Conservation (phyloP, 30 jellyfish, hydroid and myxozoan genomes). For the Chironex yamaguchii region DNA sequence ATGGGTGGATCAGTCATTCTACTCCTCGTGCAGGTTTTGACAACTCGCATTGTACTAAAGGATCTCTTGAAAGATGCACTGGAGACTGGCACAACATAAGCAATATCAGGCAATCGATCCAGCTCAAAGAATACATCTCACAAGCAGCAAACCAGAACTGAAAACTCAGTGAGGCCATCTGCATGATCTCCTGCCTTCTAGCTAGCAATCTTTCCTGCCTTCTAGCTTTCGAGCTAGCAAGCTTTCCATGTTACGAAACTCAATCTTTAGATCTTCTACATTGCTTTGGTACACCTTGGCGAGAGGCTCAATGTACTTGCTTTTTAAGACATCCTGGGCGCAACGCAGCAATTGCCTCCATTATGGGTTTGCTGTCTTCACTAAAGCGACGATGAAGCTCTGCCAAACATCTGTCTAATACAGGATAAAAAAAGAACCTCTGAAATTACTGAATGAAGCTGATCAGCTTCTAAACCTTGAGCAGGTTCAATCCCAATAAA, state of each 20-base stretch:
- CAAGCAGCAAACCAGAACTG: not conserved
- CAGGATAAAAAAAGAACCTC: no score
- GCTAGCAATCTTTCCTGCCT: no score
- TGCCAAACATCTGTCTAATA: no score
- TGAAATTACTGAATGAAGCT: slow-evolving; percentile 15
- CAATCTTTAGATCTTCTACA: not conserved
- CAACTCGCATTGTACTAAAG: slow-evolving; percentile 3
- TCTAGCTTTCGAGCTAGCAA: slow-evolving; percentile 27
- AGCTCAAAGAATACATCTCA: slow-evolving; percentile 1
- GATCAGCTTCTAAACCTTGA: slow-evolving; percentile 54
- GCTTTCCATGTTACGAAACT: slow-evolving; percentile 14
- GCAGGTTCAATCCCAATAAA: slow-evolving; percentile 40
- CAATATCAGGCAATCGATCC: slow-evolving; percentile 1
- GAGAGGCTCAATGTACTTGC: no score
- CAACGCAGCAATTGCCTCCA: no score
- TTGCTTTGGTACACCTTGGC: not conserved
- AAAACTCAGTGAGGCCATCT: slow-evolving; percentile 6
- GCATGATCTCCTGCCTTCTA: not conserved
- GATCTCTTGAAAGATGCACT: not conserved
- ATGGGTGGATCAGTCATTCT: not conserved
- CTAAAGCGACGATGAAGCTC: no score
- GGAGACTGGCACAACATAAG: not conserved
- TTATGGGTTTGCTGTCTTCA: no score
- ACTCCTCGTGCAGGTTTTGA: slow-evolving; percentile 2
- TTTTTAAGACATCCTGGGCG: no score